A percentile compares a stretch with the other conserved stretches of the same genome.
These are phyloP conservation scores for Macrophya annulata DNA, from an alignment of 2,888 invertebrate species.

Conservation along the genomic window DNA sequence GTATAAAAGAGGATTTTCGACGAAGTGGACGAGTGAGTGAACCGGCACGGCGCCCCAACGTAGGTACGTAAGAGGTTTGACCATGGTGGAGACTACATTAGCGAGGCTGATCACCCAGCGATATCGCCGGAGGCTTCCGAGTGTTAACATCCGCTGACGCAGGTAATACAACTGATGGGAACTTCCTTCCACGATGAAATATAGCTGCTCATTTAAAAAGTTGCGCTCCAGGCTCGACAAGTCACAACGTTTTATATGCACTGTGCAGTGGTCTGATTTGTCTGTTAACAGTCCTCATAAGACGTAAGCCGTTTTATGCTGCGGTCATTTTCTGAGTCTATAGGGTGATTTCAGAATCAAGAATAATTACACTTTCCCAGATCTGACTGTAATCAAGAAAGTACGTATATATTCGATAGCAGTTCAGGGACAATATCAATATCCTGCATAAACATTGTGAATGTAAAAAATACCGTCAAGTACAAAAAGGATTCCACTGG, in stretches of 20 bases:
- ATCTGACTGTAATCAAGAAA: background rate
- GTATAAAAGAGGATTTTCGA: conserved; percentile 43
- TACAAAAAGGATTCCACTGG: no score
- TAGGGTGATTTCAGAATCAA: background rate
- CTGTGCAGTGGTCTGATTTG: conserved; percentile 21
- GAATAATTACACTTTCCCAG: background rate
- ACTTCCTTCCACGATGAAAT: conserved; percentile 52
- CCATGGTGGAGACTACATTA: conserved; percentile 50
- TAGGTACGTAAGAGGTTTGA: conserved; percentile 31
- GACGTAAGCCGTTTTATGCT: background rate
- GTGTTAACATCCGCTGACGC: conserved; percentile 60
- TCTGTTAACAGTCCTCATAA: background rate
- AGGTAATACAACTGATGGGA: conserved; percentile 53
- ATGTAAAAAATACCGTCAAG: no score
- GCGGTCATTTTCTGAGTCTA: background rate
- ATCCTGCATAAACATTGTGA: no score
- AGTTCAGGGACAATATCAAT: background rate
- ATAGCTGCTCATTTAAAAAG: conserved; percentile 26
- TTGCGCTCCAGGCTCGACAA: conserved; percentile 34
- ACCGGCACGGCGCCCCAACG: conserved; percentile 11
- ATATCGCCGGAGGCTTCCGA: conserved; percentile 60
- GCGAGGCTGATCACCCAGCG: conserved; percentile 51
- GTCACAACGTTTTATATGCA: conserved; percentile 28
- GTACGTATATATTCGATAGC: background rate
- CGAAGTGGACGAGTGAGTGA: background rate